phyloP scores from a whole-genome alignment of 2,888 invertebrate species.

The Gymnoscelis rufifasciata region DNA sequence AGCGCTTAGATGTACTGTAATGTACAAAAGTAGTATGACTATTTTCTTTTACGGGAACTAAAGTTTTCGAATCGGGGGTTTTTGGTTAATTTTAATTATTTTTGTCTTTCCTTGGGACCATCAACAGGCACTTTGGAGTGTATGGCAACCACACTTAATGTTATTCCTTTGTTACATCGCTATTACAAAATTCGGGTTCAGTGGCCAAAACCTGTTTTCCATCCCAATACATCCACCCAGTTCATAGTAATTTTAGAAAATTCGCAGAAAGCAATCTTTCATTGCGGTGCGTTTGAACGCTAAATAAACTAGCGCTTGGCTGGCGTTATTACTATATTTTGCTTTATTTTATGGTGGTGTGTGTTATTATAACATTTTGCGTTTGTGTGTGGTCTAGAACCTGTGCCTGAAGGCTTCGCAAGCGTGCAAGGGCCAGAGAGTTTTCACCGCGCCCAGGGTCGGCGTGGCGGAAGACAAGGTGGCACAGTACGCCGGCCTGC shows the following conservation, averaged over 20 bases:
- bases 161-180: too few relatives aligned
- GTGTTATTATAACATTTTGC: conserved; percentile 41
- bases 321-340: conserved; percentile 20
- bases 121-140: too few relatives aligned
- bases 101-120: too few relatives aligned
- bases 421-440: conserved; percentile 90
- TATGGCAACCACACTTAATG: too few relatives aligned
- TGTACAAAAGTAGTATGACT: too few relatives aligned
- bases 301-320: conserved; percentile 45
- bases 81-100: too few relatives aligned
- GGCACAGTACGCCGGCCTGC: conserved; percentile 93
- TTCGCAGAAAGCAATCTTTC: conserved; percentile 45
- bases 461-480: conserved; percentile 95
- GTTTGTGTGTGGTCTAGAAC: conserved; percentile 85
- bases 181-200: too few relatives aligned
- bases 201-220: background rate
- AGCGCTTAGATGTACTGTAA: too few relatives aligned
- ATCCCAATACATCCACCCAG: conserved; percentile 14
- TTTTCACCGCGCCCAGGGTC: conserved; percentile 89
- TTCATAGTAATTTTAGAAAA: conserved; percentile 32
- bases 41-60: too few relatives aligned
- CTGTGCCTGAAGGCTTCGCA: conserved; percentile 92
- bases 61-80: too few relatives aligned
- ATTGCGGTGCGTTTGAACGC: conserved; percentile 40
- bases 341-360: background rate